Percentiles rank a stretch among this genome's conserved stretches.
Conservation (phyloP, 2,113 vertebrate genomes). For the Xiphias gladius region DNA sequence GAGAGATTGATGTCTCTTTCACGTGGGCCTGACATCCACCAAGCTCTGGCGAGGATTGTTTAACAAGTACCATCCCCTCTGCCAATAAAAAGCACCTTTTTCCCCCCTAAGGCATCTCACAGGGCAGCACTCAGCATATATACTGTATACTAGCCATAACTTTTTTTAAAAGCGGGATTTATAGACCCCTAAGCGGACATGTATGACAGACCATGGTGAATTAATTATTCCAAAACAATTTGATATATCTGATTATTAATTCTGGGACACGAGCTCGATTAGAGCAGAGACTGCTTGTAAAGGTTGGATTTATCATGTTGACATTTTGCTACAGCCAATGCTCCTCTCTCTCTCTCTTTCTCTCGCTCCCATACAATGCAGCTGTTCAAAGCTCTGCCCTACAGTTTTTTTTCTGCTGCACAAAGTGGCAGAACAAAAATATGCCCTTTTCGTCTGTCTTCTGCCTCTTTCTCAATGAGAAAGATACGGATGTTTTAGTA, state of each 20-base stretch:
- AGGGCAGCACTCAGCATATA: slow-evolving; percentile 57
- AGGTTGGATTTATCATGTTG: slow-evolving; percentile 88
- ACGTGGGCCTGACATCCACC: slow-evolving; percentile 53
- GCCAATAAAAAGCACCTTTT: slow-evolving; percentile 74
- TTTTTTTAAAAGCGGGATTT: slow-evolving; percentile 79
- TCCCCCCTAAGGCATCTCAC: slow-evolving; percentile 54
- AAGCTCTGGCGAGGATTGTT: slow-evolving; percentile 72
- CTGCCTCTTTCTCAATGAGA: slow-evolving; percentile 70
- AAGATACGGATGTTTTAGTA: slow-evolving; percentile 70
- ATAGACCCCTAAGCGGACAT: slow-evolving; percentile 77
- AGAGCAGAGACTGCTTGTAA: slow-evolving; percentile 82
- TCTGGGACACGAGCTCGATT: slow-evolving; percentile 75
- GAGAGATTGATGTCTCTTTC: slow-evolving; percentile 75
- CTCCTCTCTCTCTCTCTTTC: slow-evolving; percentile 28
- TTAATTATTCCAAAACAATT: slow-evolving; percentile 86
- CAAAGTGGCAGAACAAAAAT: slow-evolving; percentile 75
- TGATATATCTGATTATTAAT: slow-evolving; percentile 86
- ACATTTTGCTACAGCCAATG: slow-evolving; percentile 82
- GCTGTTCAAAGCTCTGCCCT: slow-evolving; percentile 72
- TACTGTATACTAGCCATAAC: slow-evolving; percentile 70
- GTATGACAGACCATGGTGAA: slow-evolving; percentile 72
- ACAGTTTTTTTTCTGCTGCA: slow-evolving; percentile 46
- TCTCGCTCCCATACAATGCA: slow-evolving; percentile 35
- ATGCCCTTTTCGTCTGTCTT: slow-evolving; percentile 79
- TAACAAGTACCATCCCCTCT: slow-evolving; percentile 76